Conservation (phyloP, 2,797 vertebrate genomes). For the Tragopan temminckii region DNA sequence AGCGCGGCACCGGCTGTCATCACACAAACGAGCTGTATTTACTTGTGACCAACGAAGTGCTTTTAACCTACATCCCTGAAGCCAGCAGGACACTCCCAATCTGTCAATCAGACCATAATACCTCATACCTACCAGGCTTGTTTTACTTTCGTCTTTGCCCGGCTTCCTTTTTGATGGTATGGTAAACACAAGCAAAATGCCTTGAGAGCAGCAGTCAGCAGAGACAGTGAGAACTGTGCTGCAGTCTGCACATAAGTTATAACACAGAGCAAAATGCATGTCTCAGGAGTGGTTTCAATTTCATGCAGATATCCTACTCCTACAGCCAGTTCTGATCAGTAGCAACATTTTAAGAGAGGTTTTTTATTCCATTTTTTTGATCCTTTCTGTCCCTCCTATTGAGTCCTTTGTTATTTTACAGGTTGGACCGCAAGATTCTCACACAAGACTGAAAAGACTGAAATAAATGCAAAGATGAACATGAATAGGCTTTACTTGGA, state of each 20-base stretch:
- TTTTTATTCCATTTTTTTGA: slow-evolving; percentile 2
- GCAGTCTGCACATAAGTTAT: not conserved
- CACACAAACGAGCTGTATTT: not conserved
- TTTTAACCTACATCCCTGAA: slow-evolving; percentile 7
- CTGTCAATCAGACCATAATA: not conserved
- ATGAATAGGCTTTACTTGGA: not conserved
- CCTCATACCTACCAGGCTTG: slow-evolving; percentile 54
- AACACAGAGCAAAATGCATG: not conserved
- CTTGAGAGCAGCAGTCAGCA: slow-evolving; percentile 23
- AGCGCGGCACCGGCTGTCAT: not conserved
- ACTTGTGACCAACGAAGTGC: slow-evolving; percentile 1
- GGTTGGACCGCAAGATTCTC: not conserved
- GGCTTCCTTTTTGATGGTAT: slow-evolving; percentile 52
- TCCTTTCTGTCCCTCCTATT: not conserved
- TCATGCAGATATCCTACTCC: slow-evolving; percentile 42
- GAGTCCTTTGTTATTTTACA: slow-evolving; percentile 29
- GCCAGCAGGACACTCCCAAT: slow-evolving; percentile 47
- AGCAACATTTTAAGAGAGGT: not conserved
- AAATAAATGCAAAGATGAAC: not conserved
- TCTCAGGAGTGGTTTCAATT: not conserved
- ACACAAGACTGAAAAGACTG: not conserved
- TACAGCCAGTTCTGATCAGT: not conserved
- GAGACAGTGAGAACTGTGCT: rapidly evolving
- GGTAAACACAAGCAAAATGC: slow-evolving; percentile 28
- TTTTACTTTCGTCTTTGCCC: slow-evolving; percentile 61